Evolutionary conservation across 2,888 invertebrate species (phyloP).

Genomic region (Metacarcinus magister): DNA sequence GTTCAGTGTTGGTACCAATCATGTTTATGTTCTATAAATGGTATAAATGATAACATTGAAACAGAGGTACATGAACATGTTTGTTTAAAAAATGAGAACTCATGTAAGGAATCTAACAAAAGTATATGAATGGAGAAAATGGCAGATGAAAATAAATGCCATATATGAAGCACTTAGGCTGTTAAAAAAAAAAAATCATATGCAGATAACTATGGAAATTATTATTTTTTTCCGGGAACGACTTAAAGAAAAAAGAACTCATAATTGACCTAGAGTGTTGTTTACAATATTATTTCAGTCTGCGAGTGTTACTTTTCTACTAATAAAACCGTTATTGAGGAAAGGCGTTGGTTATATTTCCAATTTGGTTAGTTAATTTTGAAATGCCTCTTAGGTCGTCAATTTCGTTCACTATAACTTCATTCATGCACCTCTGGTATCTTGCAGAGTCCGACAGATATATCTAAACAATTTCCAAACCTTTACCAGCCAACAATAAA

Average conservation of each 20-base stretch:
- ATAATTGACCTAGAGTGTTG: not conserved
- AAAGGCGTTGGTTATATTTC: not conserved
- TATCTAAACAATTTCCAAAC: not conserved
- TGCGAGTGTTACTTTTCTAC: not conserved
- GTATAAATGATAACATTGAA: too few relatives aligned
- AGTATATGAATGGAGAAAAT: too few relatives aligned
- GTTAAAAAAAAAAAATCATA: not conserved
- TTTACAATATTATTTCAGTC: not conserved
- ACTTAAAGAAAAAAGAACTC: not conserved
- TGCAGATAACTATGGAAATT: not conserved
- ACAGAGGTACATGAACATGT: too few relatives aligned
- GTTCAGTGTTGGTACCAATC: too few relatives aligned
- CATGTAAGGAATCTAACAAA: too few relatives aligned
- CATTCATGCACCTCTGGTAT: not conserved
- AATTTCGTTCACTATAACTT: not conserved
- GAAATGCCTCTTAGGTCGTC: not conserved
- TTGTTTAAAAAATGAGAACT: too few relatives aligned
- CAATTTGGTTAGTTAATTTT: not conserved
- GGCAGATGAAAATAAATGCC: too few relatives aligned
- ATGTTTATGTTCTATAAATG: too few relatives aligned
- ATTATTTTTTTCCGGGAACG: not conserved
- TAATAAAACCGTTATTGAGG: not conserved
- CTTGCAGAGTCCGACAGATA: not conserved
- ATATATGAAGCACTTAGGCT: too few relatives aligned
- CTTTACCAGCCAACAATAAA: not conserved